These are phyloP conservation scores for Cylloceria caligata DNA, from an alignment of 2,888 invertebrate species.

Conservation along the genomic window DNA sequence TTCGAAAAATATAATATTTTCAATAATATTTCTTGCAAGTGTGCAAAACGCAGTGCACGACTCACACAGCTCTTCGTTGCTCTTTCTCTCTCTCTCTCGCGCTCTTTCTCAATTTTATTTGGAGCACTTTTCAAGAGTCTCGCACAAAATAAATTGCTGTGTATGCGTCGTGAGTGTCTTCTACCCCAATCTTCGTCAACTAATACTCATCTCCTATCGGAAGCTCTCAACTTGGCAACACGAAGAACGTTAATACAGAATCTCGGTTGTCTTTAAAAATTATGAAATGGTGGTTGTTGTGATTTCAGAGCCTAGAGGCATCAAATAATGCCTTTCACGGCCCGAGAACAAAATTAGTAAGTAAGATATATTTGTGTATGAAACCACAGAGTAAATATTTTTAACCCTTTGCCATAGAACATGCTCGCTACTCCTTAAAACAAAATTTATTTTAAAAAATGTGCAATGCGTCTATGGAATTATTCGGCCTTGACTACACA, in stretches of 20 bases:
- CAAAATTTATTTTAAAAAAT: conserved; percentile 21
- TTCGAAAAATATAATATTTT: neutral
- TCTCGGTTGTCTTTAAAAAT: conserved; percentile 71
- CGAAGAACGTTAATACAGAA: conserved; percentile 52
- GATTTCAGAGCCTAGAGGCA: conserved; percentile 85
- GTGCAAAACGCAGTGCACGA: neutral
- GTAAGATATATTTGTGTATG: conserved; percentile 83
- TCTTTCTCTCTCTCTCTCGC: neutral
- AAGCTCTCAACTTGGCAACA: conserved; percentile 43
- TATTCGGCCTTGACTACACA: conserved; percentile 28
- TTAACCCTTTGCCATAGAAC: conserved; percentile 57
- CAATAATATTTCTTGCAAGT: neutral
- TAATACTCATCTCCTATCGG: conserved; percentile 29
- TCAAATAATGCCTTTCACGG: conserved; percentile 85
- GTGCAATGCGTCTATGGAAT: conserved; percentile 42
- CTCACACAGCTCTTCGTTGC: too few species aligned
- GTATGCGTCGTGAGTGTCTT: neutral
- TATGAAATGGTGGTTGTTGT: conserved; percentile 84
- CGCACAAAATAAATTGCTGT: neutral
- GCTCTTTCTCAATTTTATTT: conserved; percentile 9
- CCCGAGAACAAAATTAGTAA: conserved; percentile 85
- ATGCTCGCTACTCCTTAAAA: conserved; percentile 68
- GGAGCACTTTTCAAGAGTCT: neutral
- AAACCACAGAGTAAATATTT: conserved; percentile 78
- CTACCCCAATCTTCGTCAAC: neutral